Conservation (phyloP, 2,888 invertebrate genomes). For the Pyrrhia umbra region DNA sequence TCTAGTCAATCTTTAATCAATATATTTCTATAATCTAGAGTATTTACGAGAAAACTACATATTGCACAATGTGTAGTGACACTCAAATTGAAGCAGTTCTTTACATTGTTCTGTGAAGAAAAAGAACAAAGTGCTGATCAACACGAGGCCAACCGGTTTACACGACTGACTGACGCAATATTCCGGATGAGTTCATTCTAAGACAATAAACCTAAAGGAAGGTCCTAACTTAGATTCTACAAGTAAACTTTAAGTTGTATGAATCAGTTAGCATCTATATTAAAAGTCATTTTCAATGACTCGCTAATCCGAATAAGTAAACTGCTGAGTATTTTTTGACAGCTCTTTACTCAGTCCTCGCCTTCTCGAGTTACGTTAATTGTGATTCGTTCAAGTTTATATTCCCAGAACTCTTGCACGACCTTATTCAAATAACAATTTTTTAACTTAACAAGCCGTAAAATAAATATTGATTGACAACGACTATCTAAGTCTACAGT, state of each 20-base stretch:
- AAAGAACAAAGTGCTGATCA: constrained; percentile 62
- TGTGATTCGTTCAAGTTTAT: constrained; percentile 54
- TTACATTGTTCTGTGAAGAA: constrained; percentile 50
- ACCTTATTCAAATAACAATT: constrained; percentile 24
- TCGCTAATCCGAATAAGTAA: neutral
- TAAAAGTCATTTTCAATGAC: neutral
- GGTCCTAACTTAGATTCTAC: constrained; percentile 7
- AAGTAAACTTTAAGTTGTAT: constrained; percentile 3
- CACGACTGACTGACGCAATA: constrained; percentile 75
- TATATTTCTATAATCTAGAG: neutral
- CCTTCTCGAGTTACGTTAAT: constrained; percentile 38
- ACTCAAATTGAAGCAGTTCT: constrained; percentile 30
- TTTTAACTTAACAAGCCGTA: constrained; percentile 32
- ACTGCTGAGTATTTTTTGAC: constrained; percentile 20
- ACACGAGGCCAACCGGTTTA: constrained; percentile 73
- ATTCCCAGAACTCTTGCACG: constrained; percentile 33
- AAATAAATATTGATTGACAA: constrained; percentile 43
- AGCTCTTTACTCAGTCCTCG: constrained; percentile 6
- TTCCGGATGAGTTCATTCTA: constrained; percentile 78
- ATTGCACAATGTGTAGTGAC: constrained; percentile 10
- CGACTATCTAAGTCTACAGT: constrained; percentile 35
- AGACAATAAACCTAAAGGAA: constrained; percentile 63
- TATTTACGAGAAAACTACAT: neutral
- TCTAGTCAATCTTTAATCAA: neutral
- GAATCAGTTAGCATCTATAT: neutral